Percentiles rank a stretch among this genome's conserved stretches.
phyloP scores from a whole-genome alignment of 2,888 invertebrate species.

The Azorinus chamasolen region DNA sequence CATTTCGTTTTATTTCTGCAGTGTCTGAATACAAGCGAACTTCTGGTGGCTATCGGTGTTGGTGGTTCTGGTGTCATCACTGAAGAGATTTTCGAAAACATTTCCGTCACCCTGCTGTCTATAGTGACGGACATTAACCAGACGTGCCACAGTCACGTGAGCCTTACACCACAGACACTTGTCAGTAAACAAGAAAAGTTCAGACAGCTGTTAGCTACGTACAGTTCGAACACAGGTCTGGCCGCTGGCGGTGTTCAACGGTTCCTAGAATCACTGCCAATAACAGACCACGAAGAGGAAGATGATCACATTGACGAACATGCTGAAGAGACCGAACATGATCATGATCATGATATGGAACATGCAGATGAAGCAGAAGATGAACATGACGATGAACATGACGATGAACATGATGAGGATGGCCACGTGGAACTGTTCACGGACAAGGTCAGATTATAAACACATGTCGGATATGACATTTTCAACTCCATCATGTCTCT shows the following conservation, averaged over 20 bases:
- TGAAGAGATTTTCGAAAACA: constrained; percentile 9
- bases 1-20: constrained; percentile 17
- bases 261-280: not conserved
- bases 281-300: not conserved
- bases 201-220: too few species aligned
- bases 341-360: not conserved
- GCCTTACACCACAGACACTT: not conserved
- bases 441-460: not conserved
- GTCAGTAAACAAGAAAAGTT: too few species aligned
- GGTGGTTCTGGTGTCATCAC: not conserved
- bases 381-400: not conserved
- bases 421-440: constrained; percentile 4
- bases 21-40: constrained; percentile 13
- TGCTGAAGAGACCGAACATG: not conserved
- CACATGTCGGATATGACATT: too few species aligned
- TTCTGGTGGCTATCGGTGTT: not conserved
- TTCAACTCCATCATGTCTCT: too few species aligned
- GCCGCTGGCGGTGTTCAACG: not conserved
- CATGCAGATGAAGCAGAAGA: constrained; percentile 1
- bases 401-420: not conserved
- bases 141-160: not conserved
- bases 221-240: not conserved
- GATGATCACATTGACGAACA: not conserved
- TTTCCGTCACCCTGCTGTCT: constrained; percentile 9
- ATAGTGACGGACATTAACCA: not conserved